Percentiles rank a stretch among this genome's conserved stretches.
phyloP scores from a whole-genome alignment of 37 sponge, comb jelly and placozoan species.

The Ephydatia muelleri region DNA sequence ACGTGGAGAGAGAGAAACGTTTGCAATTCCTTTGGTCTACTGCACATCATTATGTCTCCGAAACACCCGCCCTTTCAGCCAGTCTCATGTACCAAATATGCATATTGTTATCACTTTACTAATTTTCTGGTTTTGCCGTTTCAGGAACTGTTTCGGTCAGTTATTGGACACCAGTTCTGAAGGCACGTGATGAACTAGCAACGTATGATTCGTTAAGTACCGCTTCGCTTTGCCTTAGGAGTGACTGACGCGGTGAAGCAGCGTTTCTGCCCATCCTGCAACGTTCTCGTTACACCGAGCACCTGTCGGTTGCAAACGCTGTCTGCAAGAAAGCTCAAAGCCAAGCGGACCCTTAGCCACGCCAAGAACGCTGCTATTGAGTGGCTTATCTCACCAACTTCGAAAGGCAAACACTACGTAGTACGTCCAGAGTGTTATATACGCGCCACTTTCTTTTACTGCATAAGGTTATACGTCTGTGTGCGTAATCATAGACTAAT shows the following conservation, averaged over 20 bases:
- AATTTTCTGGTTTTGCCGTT: not conserved
- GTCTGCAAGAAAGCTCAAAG: not conserved
- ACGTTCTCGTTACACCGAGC: not conserved
- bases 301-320: not conserved
- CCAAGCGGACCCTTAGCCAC: not conserved
- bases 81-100: not conserved
- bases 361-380: not conserved
- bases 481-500: too few relatives aligned
- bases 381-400: not conserved
- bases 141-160: not conserved
- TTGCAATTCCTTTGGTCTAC: slow-evolving; percentile 7
- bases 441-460: too few relatives aligned
- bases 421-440: too few relatives aligned
- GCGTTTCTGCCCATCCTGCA: slow-evolving; percentile 4
- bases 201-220: not conserved
- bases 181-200: not conserved
- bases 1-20: slow-evolving; percentile 4
- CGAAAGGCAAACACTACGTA: not conserved
- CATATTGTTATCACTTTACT: not conserved
- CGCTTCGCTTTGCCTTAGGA: not conserved
- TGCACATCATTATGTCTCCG: not conserved
- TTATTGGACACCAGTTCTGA: not conserved
- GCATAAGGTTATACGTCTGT: too few relatives aligned
- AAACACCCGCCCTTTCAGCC: not conserved
- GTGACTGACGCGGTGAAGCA: not conserved